Evolutionary conservation across 2,113 vertebrate species (phyloP).

Genomic region (Cryptomyrus ogoouensis): DNA sequence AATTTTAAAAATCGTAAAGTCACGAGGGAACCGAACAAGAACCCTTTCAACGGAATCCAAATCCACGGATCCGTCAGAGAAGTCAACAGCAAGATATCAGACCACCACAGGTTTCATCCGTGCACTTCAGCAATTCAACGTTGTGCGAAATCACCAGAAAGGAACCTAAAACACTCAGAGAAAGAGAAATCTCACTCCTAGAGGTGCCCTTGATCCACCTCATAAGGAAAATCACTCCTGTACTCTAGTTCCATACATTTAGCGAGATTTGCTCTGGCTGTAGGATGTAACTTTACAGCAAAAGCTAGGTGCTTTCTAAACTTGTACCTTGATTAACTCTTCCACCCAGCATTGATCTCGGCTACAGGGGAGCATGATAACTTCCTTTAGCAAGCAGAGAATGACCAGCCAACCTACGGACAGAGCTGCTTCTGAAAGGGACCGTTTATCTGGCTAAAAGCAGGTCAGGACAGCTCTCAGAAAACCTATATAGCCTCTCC

Average conservation of each 20-base stretch:
- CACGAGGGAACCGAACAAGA: neutral
- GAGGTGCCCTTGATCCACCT: neutral
- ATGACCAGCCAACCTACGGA: neutral
- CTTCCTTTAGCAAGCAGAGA: neutral
- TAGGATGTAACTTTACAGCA: neutral
- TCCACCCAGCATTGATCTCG: neutral
- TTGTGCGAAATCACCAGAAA: neutral
- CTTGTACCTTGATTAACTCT: neutral
- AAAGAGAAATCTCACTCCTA: neutral
- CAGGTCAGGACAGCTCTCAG: neutral
- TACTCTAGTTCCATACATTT: neutral
- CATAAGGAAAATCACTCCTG: neutral
- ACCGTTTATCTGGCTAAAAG: neutral
- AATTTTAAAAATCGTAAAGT: neutral
- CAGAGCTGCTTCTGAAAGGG: neutral
- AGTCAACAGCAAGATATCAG: neutral
- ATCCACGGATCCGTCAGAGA: neutral
- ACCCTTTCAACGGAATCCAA: neutral
- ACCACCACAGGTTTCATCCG: neutral
- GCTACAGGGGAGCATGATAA: constrained; percentile 2
- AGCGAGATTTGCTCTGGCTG: neutral
- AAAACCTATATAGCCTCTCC: neutral
- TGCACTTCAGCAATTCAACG: neutral
- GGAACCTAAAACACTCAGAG: neutral
- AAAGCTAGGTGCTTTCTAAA: neutral